Conservation (phyloP, 2,888 invertebrate genomes). For the Icerya purchasi region DNA sequence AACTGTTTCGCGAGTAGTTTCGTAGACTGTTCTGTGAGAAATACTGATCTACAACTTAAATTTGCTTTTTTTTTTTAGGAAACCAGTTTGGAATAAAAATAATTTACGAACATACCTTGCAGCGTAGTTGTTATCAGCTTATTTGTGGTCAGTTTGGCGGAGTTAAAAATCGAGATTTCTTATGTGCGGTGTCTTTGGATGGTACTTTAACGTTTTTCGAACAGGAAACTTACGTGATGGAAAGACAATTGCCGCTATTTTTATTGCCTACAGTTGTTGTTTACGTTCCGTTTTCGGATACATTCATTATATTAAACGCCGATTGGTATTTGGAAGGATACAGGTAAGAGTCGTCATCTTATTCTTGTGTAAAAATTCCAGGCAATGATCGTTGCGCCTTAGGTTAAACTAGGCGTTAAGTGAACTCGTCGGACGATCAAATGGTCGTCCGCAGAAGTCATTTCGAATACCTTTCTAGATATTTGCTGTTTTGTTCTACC, state of each 20-base stretch:
- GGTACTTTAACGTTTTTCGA: conserved; percentile 77
- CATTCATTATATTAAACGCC: conserved; percentile 61
- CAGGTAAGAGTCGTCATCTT: conserved; percentile 51
- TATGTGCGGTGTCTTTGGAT: conserved; percentile 78
- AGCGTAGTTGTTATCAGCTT: conserved; percentile 52
- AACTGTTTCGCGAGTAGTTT: no score
- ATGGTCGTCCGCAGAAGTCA: no score
- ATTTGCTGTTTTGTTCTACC: no score
- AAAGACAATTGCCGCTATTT: conserved; percentile 54
- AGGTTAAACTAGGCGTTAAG: no score
- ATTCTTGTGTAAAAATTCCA: no score
- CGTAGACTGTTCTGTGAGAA: no score
- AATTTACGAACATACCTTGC: conserved; percentile 56
- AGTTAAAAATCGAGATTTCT: conserved; percentile 58
- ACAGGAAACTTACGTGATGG: conserved; percentile 72
- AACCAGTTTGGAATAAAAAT: conserved; percentile 45
- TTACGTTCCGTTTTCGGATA: conserved; percentile 60
- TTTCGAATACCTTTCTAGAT: no score
- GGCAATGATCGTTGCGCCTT: no score
- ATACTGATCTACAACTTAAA: no score
- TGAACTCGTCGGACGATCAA: no score
- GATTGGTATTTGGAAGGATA: conserved; percentile 68
- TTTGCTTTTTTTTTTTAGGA: conserved; percentile 34
- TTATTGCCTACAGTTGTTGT: conserved; percentile 65
- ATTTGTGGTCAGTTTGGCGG: conserved; percentile 63